These are phyloP conservation scores for Venturia canescens DNA, from an alignment of 1,140 invertebrate species.

Conservation along the genomic window DNA sequence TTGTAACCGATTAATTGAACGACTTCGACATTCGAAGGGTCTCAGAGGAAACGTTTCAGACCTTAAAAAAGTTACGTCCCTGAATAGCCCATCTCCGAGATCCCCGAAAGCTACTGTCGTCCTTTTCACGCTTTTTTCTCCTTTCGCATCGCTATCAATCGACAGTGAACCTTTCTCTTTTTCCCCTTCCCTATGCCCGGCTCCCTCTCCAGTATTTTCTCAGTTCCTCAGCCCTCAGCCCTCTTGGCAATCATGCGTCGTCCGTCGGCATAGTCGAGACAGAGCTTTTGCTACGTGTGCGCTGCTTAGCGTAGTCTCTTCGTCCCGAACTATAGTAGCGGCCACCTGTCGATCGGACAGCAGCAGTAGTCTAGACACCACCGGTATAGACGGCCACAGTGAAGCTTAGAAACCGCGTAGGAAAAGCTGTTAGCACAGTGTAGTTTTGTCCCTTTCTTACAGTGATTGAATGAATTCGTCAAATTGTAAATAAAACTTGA, in stretches of 20 bases:
- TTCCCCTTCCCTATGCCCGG: background rate
- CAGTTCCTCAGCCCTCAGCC: background rate
- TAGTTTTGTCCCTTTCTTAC: background rate
- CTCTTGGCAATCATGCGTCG: constrained; percentile 16
- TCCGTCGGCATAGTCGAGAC: constrained; percentile 4
- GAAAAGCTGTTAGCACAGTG: background rate
- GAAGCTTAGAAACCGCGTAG: constrained; percentile 15
- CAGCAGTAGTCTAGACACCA: constrained; percentile 46
- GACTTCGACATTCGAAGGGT: no score
- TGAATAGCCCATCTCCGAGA: background rate
- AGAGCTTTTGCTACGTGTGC: constrained; percentile 22
- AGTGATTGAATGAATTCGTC: background rate
- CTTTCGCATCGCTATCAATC: no score
- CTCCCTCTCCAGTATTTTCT: background rate
- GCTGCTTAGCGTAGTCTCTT: constrained; percentile 27
- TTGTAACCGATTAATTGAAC: no score
- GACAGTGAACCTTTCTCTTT: background rate
- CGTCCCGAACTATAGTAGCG: constrained; percentile 52
- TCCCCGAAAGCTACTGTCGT: background rate
- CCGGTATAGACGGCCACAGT: constrained; percentile 40
- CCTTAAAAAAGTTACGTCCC: no score
- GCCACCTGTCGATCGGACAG: constrained; percentile 55
- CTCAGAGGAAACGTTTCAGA: no score
- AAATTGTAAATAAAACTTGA: no score
- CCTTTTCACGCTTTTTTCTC: no score